Conservation (phyloP, 1,140 invertebrate genomes). For the Pinna nobilis region DNA sequence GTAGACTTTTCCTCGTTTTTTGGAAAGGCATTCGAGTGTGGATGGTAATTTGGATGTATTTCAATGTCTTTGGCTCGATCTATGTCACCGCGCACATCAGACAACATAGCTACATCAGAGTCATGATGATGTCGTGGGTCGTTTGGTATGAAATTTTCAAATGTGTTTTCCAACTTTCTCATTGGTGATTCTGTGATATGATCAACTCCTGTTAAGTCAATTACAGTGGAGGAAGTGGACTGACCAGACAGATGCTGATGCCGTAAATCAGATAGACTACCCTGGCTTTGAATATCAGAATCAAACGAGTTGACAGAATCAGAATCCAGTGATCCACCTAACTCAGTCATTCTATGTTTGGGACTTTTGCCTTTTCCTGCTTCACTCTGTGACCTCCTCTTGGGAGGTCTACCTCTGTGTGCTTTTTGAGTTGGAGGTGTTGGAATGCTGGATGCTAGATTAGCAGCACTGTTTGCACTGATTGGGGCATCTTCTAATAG, state of each 20-base stretch:
- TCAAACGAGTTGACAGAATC: conserved; percentile 4
- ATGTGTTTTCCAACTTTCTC: conserved; percentile 64
- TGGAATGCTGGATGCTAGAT: conserved; percentile 36
- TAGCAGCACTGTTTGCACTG: conserved; percentile 51
- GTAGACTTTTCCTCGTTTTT: conserved; percentile 72
- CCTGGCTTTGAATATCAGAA: conserved; percentile 8
- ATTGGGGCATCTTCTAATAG: conserved; percentile 69
- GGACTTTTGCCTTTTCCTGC: conserved; percentile 69
- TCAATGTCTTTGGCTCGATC: conserved; percentile 15
- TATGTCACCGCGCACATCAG: conserved; percentile 8
- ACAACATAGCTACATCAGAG: conserved; percentile 24
- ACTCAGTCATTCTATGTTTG: conserved; percentile 62
- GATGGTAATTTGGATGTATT: conserved; percentile 30
- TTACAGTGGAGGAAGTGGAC: conserved; percentile 38
- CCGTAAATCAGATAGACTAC: not conserved
- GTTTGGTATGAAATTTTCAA: conserved; percentile 66
- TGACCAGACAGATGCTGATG: conserved; percentile 22
- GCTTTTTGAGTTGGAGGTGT: conserved; percentile 28
- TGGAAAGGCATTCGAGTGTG: conserved; percentile 48
- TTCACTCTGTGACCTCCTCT: conserved; percentile 43
- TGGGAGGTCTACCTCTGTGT: conserved; percentile 32
- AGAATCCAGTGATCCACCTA: conserved; percentile 28
- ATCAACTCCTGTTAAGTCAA: conserved; percentile 62
- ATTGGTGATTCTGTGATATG: conserved; percentile 67
- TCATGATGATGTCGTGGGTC: conserved; percentile 29